Conservation (phyloP, 2,113 vertebrate species). For the Colistium nudipinnis region DNA sequence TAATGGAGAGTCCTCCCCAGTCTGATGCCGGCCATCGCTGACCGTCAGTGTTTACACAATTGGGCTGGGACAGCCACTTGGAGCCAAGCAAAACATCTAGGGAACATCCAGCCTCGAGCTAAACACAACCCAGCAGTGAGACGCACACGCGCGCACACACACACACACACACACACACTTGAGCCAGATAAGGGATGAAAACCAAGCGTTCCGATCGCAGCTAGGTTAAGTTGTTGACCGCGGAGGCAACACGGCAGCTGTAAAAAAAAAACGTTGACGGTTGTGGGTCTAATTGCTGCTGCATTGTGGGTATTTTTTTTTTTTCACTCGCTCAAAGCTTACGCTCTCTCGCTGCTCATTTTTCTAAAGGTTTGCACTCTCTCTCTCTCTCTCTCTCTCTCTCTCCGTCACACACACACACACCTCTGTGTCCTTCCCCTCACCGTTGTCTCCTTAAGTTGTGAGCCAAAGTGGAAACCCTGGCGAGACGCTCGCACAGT, state of each 20-base stretch:
- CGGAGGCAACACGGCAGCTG: constrained; percentile 49
- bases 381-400: neutral
- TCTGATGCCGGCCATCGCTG: constrained; percentile 65
- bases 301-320: constrained; percentile 51
- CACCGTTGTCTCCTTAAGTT: constrained; percentile 73
- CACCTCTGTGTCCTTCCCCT: constrained; percentile 61
- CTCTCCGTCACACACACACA: neutral
- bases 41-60: constrained; percentile 75
- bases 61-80: constrained; percentile 66
- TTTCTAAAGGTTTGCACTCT: constrained; percentile 45
- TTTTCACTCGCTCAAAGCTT: constrained; percentile 7
- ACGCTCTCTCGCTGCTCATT: constrained; percentile 24
- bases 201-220: constrained; percentile 48
- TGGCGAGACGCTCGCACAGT: constrained; percentile 84
- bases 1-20: constrained; percentile 71
- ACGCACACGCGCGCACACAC: constrained; percentile 38
- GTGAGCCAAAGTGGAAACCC: constrained; percentile 84
- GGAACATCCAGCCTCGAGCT: constrained; percentile 75
- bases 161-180: constrained; percentile 32
- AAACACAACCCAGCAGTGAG: constrained; percentile 72
- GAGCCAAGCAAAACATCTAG: constrained; percentile 78
- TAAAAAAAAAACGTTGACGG: constrained; percentile 30
- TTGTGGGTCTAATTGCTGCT: constrained; percentile 52
- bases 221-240: constrained; percentile 59
- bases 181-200: constrained; percentile 67